These are phyloP conservation scores for Megaptera novaeangliae DNA, from an alignment of 2,113 vertebrate genomes.

Conservation along the genomic window DNA sequence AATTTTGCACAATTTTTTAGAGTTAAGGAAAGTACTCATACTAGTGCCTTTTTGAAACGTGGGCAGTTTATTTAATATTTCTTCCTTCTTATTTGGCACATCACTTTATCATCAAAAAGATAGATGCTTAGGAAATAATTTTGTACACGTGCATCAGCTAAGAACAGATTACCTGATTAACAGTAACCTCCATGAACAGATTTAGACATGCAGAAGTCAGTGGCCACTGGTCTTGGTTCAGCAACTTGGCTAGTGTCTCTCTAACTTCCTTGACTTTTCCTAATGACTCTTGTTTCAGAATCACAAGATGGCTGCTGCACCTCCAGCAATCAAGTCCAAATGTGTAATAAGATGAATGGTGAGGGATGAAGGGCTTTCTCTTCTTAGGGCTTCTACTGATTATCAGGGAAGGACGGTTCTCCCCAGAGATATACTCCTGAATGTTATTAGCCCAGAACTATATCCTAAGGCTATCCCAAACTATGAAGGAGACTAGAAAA, in stretches of 20 bases:
- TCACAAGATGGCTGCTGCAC: background rate
- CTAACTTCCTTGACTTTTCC: background rate
- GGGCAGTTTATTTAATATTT: background rate
- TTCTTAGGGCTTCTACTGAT: background rate
- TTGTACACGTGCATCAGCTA: background rate
- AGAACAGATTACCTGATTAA: background rate
- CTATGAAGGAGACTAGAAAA: background rate
- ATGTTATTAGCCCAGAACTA: background rate
- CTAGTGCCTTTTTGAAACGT: background rate
- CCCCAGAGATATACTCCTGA: background rate
- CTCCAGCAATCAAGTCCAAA: background rate
- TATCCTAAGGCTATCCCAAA: background rate
- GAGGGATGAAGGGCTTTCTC: background rate
- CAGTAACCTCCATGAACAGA: background rate
- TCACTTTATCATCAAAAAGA: background rate
- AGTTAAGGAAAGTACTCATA: background rate
- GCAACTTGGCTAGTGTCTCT: background rate
- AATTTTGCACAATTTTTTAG: background rate
- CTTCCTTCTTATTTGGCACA: background rate
- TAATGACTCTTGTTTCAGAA: background rate
- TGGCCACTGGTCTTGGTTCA: background rate
- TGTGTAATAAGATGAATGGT: background rate
- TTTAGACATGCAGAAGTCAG: background rate
- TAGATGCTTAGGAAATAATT: background rate
- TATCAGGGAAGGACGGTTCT: background rate